A percentile compares a stretch with the other conserved stretches of the same genome.
phyloP scores from a whole-genome alignment of 2,888 invertebrate genomes.

The Sesia apiformis region DNA sequence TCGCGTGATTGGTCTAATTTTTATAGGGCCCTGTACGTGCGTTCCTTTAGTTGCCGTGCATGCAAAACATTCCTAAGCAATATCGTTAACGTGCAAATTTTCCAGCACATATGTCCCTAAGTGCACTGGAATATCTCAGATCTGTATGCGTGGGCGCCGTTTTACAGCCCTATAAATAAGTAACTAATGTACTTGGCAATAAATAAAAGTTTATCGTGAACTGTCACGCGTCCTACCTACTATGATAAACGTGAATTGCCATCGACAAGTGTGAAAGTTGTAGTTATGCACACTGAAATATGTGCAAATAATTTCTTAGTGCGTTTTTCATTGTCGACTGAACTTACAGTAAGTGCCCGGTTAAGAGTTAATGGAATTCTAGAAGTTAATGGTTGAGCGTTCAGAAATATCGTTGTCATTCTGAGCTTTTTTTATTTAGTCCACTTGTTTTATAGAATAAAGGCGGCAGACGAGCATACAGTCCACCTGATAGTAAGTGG shows the following conservation, averaged over 20 bases:
- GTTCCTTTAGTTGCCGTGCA: neutral
- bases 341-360: neutral
- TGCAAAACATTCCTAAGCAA: neutral
- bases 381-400: too few species aligned
- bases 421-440: too few species aligned
- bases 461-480: too few species aligned
- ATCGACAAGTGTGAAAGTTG: neutral
- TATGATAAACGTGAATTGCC: slow-evolving; percentile 3
- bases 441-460: too few species aligned
- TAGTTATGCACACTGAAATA: neutral
- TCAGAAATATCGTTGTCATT: too few species aligned
- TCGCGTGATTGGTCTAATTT: too few species aligned
- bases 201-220: slow-evolving; percentile 10
- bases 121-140: neutral
- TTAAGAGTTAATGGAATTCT: neutral
- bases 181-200: slow-evolving; percentile 7
- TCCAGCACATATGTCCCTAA: neutral
- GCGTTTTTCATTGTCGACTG: neutral
- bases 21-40: neutral
- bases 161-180: slow-evolving; percentile 8
- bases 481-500: too few species aligned
- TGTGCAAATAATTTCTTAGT: neutral
- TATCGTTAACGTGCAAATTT: neutral
- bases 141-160: slow-evolving; percentile 1
- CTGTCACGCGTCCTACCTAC: slow-evolving; percentile 7